Conservation (phyloP, 2,797 vertebrate species). For the Micromesistius poutassou region DNA sequence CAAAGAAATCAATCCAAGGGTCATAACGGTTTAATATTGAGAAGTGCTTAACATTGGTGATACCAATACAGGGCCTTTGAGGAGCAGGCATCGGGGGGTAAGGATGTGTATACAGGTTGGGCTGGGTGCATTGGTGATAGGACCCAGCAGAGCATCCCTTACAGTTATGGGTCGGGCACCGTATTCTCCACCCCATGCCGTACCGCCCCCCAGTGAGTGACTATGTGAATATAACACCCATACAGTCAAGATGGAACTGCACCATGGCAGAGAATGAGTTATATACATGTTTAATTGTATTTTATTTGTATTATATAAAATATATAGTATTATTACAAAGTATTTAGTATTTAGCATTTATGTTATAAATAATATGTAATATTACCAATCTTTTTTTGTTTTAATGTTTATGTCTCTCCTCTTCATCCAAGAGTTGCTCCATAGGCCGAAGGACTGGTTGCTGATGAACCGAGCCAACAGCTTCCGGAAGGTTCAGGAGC, state of each 20-base stretch:
- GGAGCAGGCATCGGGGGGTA: neutral
- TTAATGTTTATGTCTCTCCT: neutral
- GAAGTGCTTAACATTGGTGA: neutral
- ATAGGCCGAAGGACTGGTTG: conserved; percentile 75
- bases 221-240: neutral
- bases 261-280: neutral
- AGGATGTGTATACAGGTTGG: neutral
- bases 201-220: too few species aligned
- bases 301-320: neutral
- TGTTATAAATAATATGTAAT: too few species aligned
- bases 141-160: too few species aligned
- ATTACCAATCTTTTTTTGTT: neutral
- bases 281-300: neutral
- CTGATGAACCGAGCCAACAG: conserved; percentile 78
- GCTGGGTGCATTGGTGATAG: neutral
- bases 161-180: neutral
- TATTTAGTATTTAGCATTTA: too few species aligned
- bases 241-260: neutral
- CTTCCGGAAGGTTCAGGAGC: conserved; percentile 81
- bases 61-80: neutral
- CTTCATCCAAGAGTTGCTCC: conserved; percentile 63
- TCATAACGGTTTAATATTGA: neutral
- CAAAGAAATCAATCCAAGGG: neutral
- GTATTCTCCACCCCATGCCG: neutral
- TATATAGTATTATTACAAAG: neutral